These are phyloP conservation scores for Pelmatolapia mariae DNA, from an alignment of 2,113 vertebrate species.

Conservation along the genomic window DNA sequence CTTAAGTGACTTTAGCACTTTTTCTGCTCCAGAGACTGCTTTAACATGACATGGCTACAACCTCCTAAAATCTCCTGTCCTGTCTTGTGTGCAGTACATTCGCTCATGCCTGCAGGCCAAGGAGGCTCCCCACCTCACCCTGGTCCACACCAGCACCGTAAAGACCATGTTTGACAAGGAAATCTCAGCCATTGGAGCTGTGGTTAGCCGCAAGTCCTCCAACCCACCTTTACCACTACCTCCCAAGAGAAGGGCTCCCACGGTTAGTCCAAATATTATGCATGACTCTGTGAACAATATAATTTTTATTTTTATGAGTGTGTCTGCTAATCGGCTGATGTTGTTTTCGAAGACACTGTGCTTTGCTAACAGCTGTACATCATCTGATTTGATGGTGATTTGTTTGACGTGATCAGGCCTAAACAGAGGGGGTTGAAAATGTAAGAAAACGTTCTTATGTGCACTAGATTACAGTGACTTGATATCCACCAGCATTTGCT, in stretches of 20 bases:
- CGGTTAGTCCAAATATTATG: constrained; percentile 70
- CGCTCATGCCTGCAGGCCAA: constrained; percentile 83
- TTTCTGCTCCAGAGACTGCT: not conserved
- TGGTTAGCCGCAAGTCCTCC: constrained; percentile 82
- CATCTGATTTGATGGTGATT: not conserved
- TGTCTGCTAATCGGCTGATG: not conserved
- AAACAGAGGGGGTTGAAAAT: not conserved
- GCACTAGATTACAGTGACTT: not conserved
- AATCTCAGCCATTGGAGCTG: constrained; percentile 82
- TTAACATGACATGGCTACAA: not conserved
- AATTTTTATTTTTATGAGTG: not conserved
- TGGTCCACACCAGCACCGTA: constrained; percentile 83
- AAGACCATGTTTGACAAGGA: constrained; percentile 91
- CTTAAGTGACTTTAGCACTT: not conserved
- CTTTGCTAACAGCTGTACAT: not conserved
- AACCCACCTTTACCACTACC: constrained; percentile 90
- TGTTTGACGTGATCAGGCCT: not conserved
- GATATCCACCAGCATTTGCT: not conserved
- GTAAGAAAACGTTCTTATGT: not conserved
- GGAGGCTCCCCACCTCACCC: constrained; percentile 84
- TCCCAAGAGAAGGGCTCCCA: constrained; percentile 85
- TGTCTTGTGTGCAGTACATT: constrained; percentile 78
- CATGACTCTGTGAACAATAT: not conserved
- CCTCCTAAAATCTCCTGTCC: not conserved
- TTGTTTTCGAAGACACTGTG: not conserved